phyloP scores from a whole-genome alignment of 2,797 vertebrate species.

The Hippocampus kuda region DNA sequence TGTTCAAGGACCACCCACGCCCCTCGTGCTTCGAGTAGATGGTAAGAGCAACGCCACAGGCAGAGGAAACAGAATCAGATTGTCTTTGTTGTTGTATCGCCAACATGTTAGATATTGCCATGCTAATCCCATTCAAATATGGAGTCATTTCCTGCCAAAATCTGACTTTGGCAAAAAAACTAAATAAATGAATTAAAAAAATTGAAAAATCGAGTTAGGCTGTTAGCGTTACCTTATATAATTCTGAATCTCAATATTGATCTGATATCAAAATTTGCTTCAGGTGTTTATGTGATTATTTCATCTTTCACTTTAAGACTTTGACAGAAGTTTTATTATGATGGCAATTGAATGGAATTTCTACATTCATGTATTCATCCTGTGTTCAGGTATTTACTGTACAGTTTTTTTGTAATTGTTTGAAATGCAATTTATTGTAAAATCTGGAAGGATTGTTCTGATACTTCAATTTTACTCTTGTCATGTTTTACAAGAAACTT shows the following conservation, averaged over 20 bases:
- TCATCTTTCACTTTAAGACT: background rate
- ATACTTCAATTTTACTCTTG: constrained; percentile 6
- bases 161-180: no score
- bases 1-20: constrained; percentile 83
- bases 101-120: no score
- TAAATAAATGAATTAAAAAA: no score
- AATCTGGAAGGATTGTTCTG: constrained; percentile 6
- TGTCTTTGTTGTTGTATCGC: background rate
- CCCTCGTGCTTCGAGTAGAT: constrained; percentile 79
- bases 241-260: no score
- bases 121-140: no score
- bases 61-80: background rate
- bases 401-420: no score
- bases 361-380: background rate
- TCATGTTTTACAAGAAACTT: background rate
- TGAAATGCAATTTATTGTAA: no score
- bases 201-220: no score
- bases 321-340: background rate
- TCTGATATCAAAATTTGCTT: background rate
- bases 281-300: background rate
- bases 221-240: no score
- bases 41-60: constrained; percentile 58
- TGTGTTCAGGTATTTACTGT: background rate
- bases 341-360: background rate
- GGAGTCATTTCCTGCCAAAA: no score